These are phyloP conservation scores for Ophioderma brevispina DNA, from an alignment of 35 echinoderm and acorn worm species.

Conservation along the genomic window DNA sequence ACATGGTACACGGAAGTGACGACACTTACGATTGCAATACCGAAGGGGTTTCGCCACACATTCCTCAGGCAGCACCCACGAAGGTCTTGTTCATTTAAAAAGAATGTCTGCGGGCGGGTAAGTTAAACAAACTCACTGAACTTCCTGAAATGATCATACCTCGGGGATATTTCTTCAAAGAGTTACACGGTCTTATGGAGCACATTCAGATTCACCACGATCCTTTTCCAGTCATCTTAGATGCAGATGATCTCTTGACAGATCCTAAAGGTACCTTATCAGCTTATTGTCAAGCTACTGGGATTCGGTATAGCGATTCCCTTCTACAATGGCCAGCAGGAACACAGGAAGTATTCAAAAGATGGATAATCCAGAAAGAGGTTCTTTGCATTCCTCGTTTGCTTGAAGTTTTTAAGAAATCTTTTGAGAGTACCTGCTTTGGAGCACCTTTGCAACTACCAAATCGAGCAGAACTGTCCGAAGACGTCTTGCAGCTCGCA, in stretches of 20 bases:
- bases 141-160: background rate
- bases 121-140: background rate
- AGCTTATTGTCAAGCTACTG: slow-evolving; percentile 29
- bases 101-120: background rate
- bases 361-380: slow-evolving; percentile 28
- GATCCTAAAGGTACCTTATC: slow-evolving; percentile 44
- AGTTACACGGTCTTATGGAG: slow-evolving; percentile 40
- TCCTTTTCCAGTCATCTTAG: slow-evolving; percentile 48
- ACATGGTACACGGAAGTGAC: too few relatives aligned
- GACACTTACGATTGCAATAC: too few relatives aligned
- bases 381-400: background rate
- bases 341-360: slow-evolving; percentile 9
- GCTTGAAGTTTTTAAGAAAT: too few relatives aligned
- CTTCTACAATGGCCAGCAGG: slow-evolving; percentile 49
- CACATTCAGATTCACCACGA: slow-evolving; percentile 30
- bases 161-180: background rate
- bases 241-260: slow-evolving; percentile 64
- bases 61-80: too few relatives aligned
- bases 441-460: too few relatives aligned
- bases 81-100: too few relatives aligned
- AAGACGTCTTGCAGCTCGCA: too few relatives aligned
- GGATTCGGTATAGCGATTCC: slow-evolving; percentile 40
- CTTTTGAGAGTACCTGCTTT: too few relatives aligned
- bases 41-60: too few relatives aligned
- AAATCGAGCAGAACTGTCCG: too few relatives aligned